phyloP scores from a whole-genome alignment of 2,888 invertebrate species.

The Podotricha telesiphe region DNA sequence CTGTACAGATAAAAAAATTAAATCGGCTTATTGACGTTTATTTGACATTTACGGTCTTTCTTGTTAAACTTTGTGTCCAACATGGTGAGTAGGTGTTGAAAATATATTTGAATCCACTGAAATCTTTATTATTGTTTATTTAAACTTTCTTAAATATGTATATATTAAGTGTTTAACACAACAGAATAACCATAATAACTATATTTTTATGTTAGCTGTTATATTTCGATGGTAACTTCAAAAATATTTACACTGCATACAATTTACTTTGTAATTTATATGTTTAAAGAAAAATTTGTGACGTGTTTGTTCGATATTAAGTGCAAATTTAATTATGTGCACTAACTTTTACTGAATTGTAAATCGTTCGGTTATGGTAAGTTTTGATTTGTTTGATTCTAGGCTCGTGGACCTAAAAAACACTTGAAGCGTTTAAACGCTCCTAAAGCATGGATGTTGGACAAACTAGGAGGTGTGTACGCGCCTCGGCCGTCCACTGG shows the following conservation, averaged over 20 bases:
- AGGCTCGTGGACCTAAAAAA: slow-evolving; percentile 99
- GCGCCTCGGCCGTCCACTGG: slow-evolving; percentile 99
- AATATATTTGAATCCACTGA: slow-evolving; percentile 57
- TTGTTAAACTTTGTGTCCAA: slow-evolving; percentile 69
- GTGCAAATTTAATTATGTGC: neutral
- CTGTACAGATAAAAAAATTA: neutral
- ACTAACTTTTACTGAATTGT: neutral
- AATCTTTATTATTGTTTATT: slow-evolving; percentile 53
- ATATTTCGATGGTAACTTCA: neutral
- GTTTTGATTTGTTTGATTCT: slow-evolving; percentile 53
- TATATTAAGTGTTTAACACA: neutral
- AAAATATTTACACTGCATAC: neutral
- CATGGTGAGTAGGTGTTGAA: slow-evolving; percentile 71
- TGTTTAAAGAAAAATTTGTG: neutral
- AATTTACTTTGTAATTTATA: neutral
- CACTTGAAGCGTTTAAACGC: slow-evolving; percentile 99
- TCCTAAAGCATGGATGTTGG: slow-evolving; percentile 99
- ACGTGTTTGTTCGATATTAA: neutral
- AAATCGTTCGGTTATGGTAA: slow-evolving; percentile 7
- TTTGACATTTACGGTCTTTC: slow-evolving; percentile 56
- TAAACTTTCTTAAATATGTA: neutral
- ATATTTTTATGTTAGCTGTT: neutral
- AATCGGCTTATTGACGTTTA: slow-evolving; percentile 26
- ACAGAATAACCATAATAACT: neutral
- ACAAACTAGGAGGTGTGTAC: slow-evolving; percentile 98